phyloP scores from a whole-genome alignment of 2,888 invertebrate genomes.

The Macrosoma leucophasiata region DNA sequence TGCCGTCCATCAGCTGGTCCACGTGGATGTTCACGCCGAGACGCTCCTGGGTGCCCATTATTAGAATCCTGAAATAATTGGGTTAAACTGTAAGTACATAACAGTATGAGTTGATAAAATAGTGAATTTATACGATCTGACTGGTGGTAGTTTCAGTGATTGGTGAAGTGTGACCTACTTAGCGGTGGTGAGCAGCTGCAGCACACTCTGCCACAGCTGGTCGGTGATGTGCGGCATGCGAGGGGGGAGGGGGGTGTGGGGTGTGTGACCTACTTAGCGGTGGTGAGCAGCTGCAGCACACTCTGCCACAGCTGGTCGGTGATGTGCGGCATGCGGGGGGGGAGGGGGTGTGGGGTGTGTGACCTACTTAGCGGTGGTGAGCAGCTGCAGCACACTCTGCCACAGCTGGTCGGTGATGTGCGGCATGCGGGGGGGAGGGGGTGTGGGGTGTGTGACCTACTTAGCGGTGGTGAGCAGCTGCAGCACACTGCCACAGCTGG shows the following conservation, averaged over 20 bases:
- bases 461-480: slow-evolving; percentile 93
- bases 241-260: no score
- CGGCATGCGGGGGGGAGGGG: slow-evolving; percentile 98
- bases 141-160: no score
- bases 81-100: no score
- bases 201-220: slow-evolving; percentile 96
- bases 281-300: slow-evolving; percentile 91
- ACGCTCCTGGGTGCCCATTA: slow-evolving; percentile 98
- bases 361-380: slow-evolving; percentile 91
- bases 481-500: slow-evolving; percentile 96
- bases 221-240: slow-evolving; percentile 99
- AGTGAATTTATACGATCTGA: no score
- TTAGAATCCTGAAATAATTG: slow-evolving; percentile 87
- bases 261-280: slow-evolving; percentile 92
- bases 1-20: slow-evolving; percentile 95
- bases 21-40: slow-evolving; percentile 97
- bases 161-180: no score
- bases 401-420: slow-evolving; percentile 99
- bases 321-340: slow-evolving; percentile 98
- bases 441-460: slow-evolving; percentile 78
- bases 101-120: no score
- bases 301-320: slow-evolving; percentile 99
- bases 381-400: slow-evolving; percentile 94
- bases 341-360: no score
- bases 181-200: slow-evolving; percentile 93